These are phyloP conservation scores for Spilogale gracilis DNA, from an alignment of 2,113 vertebrate genomes.

Conservation along the genomic window DNA sequence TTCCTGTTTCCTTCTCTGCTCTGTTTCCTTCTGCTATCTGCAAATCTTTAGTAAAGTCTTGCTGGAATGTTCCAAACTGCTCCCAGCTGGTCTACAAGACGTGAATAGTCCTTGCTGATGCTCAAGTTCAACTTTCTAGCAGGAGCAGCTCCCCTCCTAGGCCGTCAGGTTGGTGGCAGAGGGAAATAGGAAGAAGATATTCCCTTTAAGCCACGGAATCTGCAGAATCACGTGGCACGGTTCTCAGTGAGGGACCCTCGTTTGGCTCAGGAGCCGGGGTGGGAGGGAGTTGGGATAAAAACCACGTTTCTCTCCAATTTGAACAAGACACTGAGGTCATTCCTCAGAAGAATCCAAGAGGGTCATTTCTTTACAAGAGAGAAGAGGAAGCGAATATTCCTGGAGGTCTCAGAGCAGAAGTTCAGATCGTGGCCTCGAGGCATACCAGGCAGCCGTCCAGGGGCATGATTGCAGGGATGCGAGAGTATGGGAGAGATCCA, in stretches of 20 bases:
- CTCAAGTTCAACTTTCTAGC: neutral
- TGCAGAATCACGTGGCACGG: neutral
- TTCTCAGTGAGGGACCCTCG: neutral
- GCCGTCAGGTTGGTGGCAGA: neutral
- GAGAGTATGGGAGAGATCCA: neutral
- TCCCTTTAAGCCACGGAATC: neutral
- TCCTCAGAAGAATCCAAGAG: neutral
- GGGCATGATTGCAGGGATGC: neutral
- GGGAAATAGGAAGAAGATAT: neutral
- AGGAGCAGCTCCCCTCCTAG: neutral
- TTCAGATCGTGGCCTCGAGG: constrained; percentile 25
- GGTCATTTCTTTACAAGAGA: neutral
- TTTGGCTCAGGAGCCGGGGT: neutral
- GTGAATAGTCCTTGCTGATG: neutral
- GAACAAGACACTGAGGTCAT: constrained; percentile 53
- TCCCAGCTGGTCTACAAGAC: neutral
- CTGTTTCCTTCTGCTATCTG: constrained; percentile 12
- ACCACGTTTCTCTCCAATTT: neutral
- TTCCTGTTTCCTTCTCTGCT: neutral
- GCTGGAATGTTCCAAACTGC: neutral
- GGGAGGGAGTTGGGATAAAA: neutral
- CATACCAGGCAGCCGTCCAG: neutral
- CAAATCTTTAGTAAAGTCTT: neutral
- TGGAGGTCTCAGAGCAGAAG: constrained; percentile 34
- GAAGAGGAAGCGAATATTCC: constrained; percentile 49